phyloP scores from a whole-genome alignment of 2,113 vertebrate species.

The Copsychus sechellarum region DNA sequence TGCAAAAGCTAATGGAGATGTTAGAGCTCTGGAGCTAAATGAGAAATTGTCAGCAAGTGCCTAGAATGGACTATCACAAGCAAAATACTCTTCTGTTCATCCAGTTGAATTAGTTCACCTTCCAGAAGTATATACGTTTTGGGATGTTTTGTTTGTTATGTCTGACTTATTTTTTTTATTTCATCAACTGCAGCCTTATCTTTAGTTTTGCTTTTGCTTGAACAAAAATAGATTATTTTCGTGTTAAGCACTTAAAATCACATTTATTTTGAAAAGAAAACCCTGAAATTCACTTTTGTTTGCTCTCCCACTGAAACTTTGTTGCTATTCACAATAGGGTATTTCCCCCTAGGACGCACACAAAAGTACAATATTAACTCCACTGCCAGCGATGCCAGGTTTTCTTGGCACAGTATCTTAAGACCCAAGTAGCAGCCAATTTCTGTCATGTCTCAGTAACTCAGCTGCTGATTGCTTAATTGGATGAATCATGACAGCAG shows the following conservation, averaged over 20 bases:
- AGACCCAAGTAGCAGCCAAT: not conserved
- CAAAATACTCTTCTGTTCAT: not conserved
- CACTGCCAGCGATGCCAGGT: not conserved
- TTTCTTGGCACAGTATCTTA: not conserved
- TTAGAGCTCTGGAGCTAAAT: constrained; percentile 81
- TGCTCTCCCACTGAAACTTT: not conserved
- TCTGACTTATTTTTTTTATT: not conserved
- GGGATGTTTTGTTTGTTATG: not conserved
- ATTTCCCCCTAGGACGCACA: not conserved
- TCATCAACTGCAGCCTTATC: not conserved
- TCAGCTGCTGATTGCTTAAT: not conserved
- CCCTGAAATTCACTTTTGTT: not conserved
- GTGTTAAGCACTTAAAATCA: not conserved
- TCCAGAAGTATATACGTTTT: not conserved
- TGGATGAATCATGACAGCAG: not conserved
- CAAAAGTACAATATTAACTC: not conserved
- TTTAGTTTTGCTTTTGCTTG: not conserved
- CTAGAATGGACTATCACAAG: constrained; percentile 18
- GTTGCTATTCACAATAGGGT: fast-evolving
- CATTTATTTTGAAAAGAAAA: not conserved
- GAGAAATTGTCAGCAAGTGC: constrained; percentile 75
- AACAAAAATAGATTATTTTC: not conserved
- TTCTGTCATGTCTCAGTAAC: not conserved
- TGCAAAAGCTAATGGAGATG: constrained; percentile 81
- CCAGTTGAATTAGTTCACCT: not conserved